Evolutionary conservation across 2,797 vertebrate species (phyloP).

Genomic region (Atherinosoma microstoma): DNA sequence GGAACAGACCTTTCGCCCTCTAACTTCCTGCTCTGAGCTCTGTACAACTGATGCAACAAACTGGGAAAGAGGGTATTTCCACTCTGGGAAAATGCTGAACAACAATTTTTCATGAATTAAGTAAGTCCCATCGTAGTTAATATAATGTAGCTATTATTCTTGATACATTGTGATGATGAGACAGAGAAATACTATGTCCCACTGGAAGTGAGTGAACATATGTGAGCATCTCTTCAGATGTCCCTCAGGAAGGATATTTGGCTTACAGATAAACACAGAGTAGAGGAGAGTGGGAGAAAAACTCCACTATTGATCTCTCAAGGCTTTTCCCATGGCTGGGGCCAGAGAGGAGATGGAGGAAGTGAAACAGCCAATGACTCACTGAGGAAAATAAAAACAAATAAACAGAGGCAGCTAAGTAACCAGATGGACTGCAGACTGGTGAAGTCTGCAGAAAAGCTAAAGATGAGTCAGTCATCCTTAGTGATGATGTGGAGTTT

Average conservation of each 20-base stretch:
- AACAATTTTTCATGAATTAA: slow-evolving; percentile 27
- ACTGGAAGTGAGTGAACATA: slow-evolving; percentile 67
- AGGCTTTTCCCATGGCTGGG: slow-evolving; percentile 77
- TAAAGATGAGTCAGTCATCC: slow-evolving; percentile 53
- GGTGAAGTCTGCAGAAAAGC: slow-evolving; percentile 44
- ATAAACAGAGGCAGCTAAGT: slow-evolving; percentile 76
- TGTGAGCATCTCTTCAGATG: slow-evolving; percentile 53
- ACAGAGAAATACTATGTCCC: slow-evolving; percentile 43
- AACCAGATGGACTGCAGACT: slow-evolving; percentile 69
- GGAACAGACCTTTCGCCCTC: slow-evolving; percentile 56
- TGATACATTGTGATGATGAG: slow-evolving; percentile 7
- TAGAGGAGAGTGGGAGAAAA: slow-evolving; percentile 65
- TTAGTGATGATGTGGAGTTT: slow-evolving; percentile 48
- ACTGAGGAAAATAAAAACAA: slow-evolving; percentile 72
- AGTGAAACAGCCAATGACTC: slow-evolving; percentile 74
- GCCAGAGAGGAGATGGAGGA: slow-evolving; percentile 67
- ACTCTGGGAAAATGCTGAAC: slow-evolving; percentile 45
- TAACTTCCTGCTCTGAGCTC: slow-evolving; percentile 57
- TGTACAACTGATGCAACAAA: slow-evolving; percentile 44
- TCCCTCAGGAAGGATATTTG: slow-evolving; percentile 64
- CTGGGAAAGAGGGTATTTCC: slow-evolving; percentile 48
- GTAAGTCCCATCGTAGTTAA: slow-evolving; percentile 8
- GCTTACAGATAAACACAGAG: slow-evolving; percentile 41
- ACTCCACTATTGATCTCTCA: slow-evolving; percentile 72
- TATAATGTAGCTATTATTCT: slow-evolving; percentile 39